Conservation (phyloP, 23 tunicate genomes). For the Oikopleura vanhoeffeni region DNA sequence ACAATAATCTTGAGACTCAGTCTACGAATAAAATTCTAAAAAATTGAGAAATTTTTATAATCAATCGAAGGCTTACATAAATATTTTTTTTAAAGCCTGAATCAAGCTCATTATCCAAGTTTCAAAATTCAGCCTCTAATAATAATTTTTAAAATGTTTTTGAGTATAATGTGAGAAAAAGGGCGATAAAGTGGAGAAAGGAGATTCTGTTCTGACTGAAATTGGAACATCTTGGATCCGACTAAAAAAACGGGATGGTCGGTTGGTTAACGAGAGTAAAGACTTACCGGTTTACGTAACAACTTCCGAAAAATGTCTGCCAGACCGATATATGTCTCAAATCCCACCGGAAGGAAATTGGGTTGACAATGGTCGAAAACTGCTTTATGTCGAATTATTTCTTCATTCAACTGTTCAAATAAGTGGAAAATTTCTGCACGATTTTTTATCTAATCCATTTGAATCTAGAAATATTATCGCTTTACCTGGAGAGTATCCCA, state of each 20-base stretch:
- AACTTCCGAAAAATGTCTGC: not conserved
- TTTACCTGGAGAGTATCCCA: not conserved
- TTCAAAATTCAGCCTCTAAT: too few species aligned
- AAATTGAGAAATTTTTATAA: too few species aligned
- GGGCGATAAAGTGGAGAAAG: too few species aligned
- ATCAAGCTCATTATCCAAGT: too few species aligned
- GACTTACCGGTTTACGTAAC: constrained; percentile 1
- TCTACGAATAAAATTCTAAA: too few species aligned
- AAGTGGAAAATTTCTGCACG: not conserved
- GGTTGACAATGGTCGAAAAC: not conserved
- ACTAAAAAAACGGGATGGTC: not conserved
- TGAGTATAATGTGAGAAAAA: too few species aligned
- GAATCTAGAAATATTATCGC: not conserved
- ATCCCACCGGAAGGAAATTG: not conserved
- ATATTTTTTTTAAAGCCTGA: too few species aligned
- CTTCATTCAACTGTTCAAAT: not conserved
- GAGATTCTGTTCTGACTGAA: not conserved
- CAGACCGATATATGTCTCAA: not conserved
- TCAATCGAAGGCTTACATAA: too few species aligned
- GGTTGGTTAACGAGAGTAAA: not conserved
- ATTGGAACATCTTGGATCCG: not conserved
- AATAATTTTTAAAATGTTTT: too few species aligned
- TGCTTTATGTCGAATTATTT: not conserved
- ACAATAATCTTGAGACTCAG: too few species aligned
- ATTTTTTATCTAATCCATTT: not conserved